These are phyloP conservation scores for Acronicta leporina DNA, from an alignment of 2,888 invertebrate genomes.

Conservation along the genomic window DNA sequence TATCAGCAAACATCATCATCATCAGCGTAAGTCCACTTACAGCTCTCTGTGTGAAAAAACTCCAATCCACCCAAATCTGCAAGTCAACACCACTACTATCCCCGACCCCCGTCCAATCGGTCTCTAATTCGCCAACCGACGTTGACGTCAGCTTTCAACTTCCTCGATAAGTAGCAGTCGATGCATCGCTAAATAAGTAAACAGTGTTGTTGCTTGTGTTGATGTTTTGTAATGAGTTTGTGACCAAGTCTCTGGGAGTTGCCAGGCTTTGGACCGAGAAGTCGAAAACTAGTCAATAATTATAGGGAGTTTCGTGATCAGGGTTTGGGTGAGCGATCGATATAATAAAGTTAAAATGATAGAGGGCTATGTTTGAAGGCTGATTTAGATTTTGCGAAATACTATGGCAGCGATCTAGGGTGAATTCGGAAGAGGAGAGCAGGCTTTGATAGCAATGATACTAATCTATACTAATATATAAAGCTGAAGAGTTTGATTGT, in stretches of 20 bases:
- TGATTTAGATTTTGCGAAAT: too few relatives aligned
- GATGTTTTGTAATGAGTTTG: constrained; percentile 14
- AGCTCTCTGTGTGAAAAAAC: too few relatives aligned
- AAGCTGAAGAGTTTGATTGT: too few relatives aligned
- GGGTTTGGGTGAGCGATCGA: not conserved
- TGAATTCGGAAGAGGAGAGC: too few relatives aligned
- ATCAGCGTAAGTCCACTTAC: too few relatives aligned
- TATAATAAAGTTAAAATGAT: too few relatives aligned
- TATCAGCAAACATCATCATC: too few relatives aligned
- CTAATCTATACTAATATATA: too few relatives aligned
- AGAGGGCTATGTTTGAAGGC: too few relatives aligned
- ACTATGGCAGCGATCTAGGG: too few relatives aligned
- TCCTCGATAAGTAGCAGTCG: not conserved
- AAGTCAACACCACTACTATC: not conserved
- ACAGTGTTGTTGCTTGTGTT: constrained; percentile 19
- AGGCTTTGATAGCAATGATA: too few relatives aligned
- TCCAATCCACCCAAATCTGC: too few relatives aligned
- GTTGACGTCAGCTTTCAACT: not conserved
- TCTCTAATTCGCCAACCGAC: not conserved
- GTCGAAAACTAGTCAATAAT: constrained; percentile 4
- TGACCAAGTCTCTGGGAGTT: constrained; percentile 11
- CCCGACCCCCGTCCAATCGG: not conserved
- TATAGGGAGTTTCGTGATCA: not conserved
- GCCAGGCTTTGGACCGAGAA: not conserved
- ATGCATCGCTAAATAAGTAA: constrained; percentile 10